A percentile compares a stretch with the other conserved stretches of the same genome.
These are phyloP conservation scores for Drosophila ercepeae DNA, from an alignment of 1,140 invertebrate genomes.

Conservation along the genomic window DNA sequence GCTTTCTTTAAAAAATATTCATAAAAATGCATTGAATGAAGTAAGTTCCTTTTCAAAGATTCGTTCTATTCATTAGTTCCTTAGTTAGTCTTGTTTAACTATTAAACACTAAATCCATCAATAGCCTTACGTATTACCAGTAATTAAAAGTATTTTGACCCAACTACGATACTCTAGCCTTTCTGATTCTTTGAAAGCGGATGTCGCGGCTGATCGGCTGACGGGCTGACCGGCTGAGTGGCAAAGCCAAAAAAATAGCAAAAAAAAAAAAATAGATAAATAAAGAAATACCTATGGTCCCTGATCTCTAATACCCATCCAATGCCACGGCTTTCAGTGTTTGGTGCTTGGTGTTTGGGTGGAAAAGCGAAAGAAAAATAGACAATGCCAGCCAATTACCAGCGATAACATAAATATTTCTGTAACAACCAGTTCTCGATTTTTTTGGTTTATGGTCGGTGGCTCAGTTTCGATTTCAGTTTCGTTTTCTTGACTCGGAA, in stretches of 20 bases:
- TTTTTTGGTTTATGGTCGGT: neutral
- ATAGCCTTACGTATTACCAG: too few species aligned
- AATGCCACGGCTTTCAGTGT: constrained; percentile 38
- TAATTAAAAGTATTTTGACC: neutral
- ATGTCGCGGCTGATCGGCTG: neutral
- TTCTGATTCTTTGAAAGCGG: neutral
- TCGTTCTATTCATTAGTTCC: too few species aligned
- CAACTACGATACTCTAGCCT: too few species aligned
- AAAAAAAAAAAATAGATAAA: neutral
- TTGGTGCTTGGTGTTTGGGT: neutral
- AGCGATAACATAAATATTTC: constrained; percentile 48
- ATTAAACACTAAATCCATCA: too few species aligned
- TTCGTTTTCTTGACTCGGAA: constrained; percentile 51
- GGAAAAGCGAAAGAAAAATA: constrained; percentile 35
- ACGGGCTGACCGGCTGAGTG: neutral
- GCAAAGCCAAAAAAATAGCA: neutral
- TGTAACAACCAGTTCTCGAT: constrained; percentile 34
- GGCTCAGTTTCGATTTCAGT: constrained; percentile 29
- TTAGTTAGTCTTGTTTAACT: too few species aligned
- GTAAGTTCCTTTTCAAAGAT: too few species aligned
- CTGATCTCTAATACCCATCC: constrained; percentile 31
- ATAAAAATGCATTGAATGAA: too few species aligned
- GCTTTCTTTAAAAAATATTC: too few species aligned
- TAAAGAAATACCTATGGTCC: constrained; percentile 1
- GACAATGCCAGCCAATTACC: constrained; percentile 55